These are phyloP conservation scores for Pollachius pollachius DNA, from an alignment of 2,113 vertebrate species.

Conservation along the genomic window DNA sequence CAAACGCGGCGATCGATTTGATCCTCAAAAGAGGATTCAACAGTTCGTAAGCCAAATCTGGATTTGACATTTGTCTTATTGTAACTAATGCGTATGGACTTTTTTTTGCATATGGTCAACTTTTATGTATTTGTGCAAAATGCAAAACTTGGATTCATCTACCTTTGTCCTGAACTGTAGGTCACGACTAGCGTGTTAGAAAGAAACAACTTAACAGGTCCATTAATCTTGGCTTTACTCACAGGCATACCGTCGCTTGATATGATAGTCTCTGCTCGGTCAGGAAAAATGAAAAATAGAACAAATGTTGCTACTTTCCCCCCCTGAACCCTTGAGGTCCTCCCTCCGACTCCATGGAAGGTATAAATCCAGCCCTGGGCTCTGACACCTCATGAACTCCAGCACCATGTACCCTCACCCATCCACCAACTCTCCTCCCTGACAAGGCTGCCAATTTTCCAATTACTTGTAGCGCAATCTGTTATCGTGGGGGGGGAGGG, in stretches of 20 bases:
- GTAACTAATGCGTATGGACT: no score
- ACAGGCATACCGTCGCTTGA: slow-evolving; percentile 74
- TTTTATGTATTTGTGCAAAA: no score
- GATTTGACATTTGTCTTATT: no score
- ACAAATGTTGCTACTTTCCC: slow-evolving; percentile 64
- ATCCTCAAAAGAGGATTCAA: no score
- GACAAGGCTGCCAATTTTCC: slow-evolving; percentile 96
- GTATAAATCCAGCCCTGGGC: slow-evolving; percentile 83
- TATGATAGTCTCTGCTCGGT: slow-evolving; percentile 61
- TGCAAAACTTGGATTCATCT: no score
- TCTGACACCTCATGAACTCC: slow-evolving; percentile 77
- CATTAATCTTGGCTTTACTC: slow-evolving; percentile 45
- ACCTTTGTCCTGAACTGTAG: no score
- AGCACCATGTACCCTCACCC: slow-evolving; percentile 74
- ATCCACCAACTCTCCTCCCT: slow-evolving; percentile 88
- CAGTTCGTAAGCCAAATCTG: no score
- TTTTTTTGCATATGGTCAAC: no score
- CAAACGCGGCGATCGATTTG: no score
- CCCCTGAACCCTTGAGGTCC: slow-evolving; percentile 74
- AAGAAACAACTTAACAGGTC: neutral
- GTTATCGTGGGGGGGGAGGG: slow-evolving; percentile 77
- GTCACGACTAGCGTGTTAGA: no score
- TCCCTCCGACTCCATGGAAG: slow-evolving; percentile 74
- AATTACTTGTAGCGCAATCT: slow-evolving; percentile 89
- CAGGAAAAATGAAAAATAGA: slow-evolving; percentile 42